phyloP scores from a whole-genome alignment of 2,797 vertebrate genomes.

The Phalanger gymnotis region DNA sequence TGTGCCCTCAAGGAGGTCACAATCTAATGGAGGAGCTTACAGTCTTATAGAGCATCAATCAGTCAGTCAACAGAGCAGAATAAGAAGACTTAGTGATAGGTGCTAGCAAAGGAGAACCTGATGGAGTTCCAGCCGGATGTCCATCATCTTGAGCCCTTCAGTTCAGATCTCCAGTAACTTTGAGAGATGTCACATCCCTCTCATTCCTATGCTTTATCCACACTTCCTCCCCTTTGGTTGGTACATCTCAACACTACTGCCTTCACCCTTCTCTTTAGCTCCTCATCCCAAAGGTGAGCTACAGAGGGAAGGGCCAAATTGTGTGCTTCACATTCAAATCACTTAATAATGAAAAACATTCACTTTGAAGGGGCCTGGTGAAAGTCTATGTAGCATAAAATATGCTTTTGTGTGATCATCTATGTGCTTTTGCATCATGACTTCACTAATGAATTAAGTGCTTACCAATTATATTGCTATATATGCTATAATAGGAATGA shows the following conservation, averaged over 20 bases:
- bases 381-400: conserved; percentile 11
- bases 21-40: not conserved
- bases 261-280: not conserved
- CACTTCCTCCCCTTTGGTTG: not conserved
- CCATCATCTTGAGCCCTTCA: not conserved
- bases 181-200: not conserved
- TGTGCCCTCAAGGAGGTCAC: not conserved
- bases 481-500: conserved; percentile 21
- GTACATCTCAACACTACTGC: not conserved
- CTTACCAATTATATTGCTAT: conserved; percentile 23
- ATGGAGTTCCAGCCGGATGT: not conserved
- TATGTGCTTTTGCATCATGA: not conserved
- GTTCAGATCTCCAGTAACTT: not conserved
- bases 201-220: not conserved
- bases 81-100: not conserved
- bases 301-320: not conserved
- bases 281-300: not conserved
- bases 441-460: conserved; percentile 23
- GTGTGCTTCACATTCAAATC: not conserved
- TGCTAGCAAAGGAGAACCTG: not conserved
- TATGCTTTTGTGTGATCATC: conserved; percentile 20
- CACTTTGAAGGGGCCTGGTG: conserved; percentile 2
- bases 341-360: conserved; percentile 27
- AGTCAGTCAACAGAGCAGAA: not conserved
- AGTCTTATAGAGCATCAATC: not conserved